Evolutionary conservation across 2,797 vertebrate species (phyloP).

Genomic region (Euphonia xanthogaster): DNA sequence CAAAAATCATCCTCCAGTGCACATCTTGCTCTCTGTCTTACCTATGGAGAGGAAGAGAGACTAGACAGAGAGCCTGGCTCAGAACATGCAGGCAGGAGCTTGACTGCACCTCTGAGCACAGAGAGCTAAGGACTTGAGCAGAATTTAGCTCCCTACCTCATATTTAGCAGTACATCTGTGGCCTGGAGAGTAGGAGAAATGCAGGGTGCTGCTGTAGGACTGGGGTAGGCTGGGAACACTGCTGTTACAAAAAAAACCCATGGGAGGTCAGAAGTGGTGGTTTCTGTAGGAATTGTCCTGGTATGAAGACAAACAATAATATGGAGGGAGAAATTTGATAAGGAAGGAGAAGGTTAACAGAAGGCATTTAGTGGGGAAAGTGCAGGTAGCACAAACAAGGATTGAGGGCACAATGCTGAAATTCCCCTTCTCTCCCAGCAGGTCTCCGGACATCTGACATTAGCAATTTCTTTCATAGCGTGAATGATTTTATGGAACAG

Average conservation of each 20-base stretch:
- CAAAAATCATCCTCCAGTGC: neutral
- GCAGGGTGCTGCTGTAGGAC: accelerated
- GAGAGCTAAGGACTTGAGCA: neutral
- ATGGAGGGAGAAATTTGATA: neutral
- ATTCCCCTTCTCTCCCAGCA: neutral
- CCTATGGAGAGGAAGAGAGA: neutral
- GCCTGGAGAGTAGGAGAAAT: neutral
- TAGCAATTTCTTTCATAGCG: neutral
- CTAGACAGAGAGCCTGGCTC: neutral
- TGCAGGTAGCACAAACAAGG: neutral
- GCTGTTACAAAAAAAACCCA: neutral
- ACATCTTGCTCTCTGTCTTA: neutral
- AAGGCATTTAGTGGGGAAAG: neutral
- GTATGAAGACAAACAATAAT: neutral
- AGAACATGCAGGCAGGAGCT: neutral
- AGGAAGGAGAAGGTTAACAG: neutral
- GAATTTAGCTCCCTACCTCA: neutral
- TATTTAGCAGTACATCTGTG: neutral
- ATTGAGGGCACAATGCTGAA: neutral
- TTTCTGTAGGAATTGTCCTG: neutral
- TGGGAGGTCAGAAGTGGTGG: neutral
- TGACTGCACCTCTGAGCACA: neutral
- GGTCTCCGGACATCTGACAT: neutral
- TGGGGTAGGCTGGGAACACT: neutral
- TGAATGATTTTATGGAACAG: neutral